Percentiles rank a stretch among this genome's conserved stretches.
Evolutionary conservation across 1,140 invertebrate species (phyloP).

Genomic region (Drosophila truncata): DNA sequence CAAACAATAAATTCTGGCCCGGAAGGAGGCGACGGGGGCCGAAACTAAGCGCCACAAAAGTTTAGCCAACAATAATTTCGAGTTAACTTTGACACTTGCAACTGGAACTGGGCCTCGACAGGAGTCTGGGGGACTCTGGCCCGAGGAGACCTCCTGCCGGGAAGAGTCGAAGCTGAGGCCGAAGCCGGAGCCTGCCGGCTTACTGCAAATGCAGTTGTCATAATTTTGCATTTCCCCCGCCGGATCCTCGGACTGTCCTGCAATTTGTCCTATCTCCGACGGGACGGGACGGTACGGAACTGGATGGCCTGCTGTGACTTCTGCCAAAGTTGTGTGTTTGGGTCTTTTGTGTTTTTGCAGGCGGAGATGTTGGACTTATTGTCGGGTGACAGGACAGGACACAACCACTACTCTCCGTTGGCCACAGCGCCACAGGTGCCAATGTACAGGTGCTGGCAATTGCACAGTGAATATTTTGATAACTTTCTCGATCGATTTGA

Average conservation of each 20-base stretch:
- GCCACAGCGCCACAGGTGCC: conserved; percentile 49
- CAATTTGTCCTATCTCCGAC: conserved; percentile 67
- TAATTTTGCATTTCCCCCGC: conserved; percentile 77
- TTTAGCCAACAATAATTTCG: conserved; percentile 84
- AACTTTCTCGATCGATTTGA: background rate
- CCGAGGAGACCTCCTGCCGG: conserved; percentile 37
- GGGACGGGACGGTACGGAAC: conserved; percentile 13
- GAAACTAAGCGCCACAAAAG: conserved; percentile 78
- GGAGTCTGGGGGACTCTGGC: conserved; percentile 1
- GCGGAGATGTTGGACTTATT: conserved; percentile 46
- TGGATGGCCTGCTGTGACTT: conserved; percentile 71
- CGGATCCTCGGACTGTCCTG: conserved; percentile 36
- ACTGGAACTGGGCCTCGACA: conserved; percentile 61
- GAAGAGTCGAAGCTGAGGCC: background rate
- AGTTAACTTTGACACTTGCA: conserved; percentile 83
- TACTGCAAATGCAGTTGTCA: conserved; percentile 81
- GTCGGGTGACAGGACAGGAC: conserved; percentile 60
- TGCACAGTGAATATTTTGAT: conserved; percentile 14
- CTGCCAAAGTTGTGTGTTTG: conserved; percentile 69
- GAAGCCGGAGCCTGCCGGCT: conserved; percentile 39
- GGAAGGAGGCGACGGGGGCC: conserved; percentile 13
- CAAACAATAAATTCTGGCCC: conserved; percentile 76
- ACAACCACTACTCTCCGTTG: conserved; percentile 37
- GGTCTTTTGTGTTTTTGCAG: conserved; percentile 65
- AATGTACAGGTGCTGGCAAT: conserved; percentile 11